Base-by-base conservation (phyloP, 2,888 invertebrate genomes). In the Adelognathus sp. region DNA sequence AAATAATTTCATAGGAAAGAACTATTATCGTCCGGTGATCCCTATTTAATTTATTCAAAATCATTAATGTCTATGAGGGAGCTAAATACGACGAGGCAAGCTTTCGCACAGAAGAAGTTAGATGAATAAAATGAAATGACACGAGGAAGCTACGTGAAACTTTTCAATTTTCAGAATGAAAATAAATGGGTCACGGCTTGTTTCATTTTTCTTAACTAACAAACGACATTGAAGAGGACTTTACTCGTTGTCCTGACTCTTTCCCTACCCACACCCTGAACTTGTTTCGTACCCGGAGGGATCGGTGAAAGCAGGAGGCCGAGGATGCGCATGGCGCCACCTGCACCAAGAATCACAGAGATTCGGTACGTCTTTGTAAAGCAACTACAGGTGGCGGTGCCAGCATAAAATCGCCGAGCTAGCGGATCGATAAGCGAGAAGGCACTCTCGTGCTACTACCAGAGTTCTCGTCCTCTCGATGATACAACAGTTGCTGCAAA, bases 321-420 rank as follows among this genome's bases (percentile, higher is more conserved):
- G 41, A 67, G 70, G 56, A 78, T 61, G 44, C 66, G 44, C 66
- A 71, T 71, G 76, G 79, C 83, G 83, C 82, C 82, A 83, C 82
- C 82, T 82, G 73, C 77, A 73, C 74, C 76, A 67, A 36, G 61
- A 58, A 52, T 52, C 41, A 74, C 69, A 71, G 71, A 79, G 72
- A 66, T 61, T 74, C 75, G 61, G 54, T 70, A 74, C 72, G 77
- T 74, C 80, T 81, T 79, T 78, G 56, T 63, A 66, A 70, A 79
- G 46, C 50, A 41, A 80, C 79, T 69, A 82, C 83, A 82, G 82
- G 83, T 82, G 82, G 83, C 82, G 82, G 78, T 81, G 73, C 73
- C 46, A 27, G 75, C 67, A 77, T 76, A 64, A 78, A 78, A 66
- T 78, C 64, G 33, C 18, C 60, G 71, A 54, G 71, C 78, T 36